Percentiles rank a stretch among this genome's conserved stretches.
phyloP scores from a whole-genome alignment of 2,113 vertebrate species.

The Stictonetta naevosa region DNA sequence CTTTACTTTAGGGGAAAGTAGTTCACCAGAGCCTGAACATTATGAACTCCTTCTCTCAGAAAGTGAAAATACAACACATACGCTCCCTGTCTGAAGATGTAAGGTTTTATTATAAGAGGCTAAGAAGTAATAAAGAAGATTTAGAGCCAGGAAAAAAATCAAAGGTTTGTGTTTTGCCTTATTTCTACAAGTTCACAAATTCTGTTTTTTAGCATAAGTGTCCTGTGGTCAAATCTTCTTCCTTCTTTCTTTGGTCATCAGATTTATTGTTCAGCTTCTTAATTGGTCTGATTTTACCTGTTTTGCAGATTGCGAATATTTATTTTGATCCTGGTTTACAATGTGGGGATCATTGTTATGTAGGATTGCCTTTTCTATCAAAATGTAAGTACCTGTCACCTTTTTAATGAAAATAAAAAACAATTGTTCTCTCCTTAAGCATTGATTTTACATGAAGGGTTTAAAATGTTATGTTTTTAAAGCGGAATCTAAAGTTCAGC shows the following conservation, averaged over 20 bases:
- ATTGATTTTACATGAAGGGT: neutral
- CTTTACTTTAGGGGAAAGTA: conserved; percentile 86
- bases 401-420: neutral
- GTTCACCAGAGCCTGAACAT: conserved; percentile 95
- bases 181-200: neutral
- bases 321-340: conserved; percentile 96
- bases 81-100: conserved; percentile 91
- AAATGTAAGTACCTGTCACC: conserved; percentile 86
- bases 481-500: conserved; percentile 87
- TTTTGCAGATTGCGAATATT: conserved; percentile 95
- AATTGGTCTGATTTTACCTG: neutral
- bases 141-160: conserved; percentile 94
- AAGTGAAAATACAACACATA: conserved; percentile 93
- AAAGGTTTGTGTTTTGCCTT: conserved; percentile 83
- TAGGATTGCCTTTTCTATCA: conserved; percentile 93
- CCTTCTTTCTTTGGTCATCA: neutral
- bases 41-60: conserved; percentile 96
- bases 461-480: conserved; percentile 49
- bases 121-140: conserved; percentile 93
- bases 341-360: conserved; percentile 94
- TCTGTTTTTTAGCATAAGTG: neutral
- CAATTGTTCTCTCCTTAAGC: neutral
- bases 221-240: neutral
- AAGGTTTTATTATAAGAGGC: conserved; percentile 93
- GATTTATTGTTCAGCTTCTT: neutral